Evolutionary conservation across 1,140 invertebrate genomes (phyloP).

Genomic region (Branchinecta lynchi): DNA sequence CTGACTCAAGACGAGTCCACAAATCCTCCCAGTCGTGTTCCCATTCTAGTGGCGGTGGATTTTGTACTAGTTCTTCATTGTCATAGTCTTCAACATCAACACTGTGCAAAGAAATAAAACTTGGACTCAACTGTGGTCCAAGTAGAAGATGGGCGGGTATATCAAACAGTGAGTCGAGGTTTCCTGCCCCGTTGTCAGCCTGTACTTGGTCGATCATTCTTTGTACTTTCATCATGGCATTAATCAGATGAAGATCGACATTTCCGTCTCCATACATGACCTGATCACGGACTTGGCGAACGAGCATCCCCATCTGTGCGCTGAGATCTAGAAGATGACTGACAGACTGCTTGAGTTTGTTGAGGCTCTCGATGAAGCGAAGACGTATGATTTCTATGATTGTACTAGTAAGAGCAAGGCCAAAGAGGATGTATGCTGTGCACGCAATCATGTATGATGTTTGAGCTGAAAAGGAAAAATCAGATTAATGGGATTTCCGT

Average conservation of each 20-base stretch:
- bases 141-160: background rate
- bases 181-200: background rate
- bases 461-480: background rate
- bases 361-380: background rate
- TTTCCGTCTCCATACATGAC: conserved; percentile 1
- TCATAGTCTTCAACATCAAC: background rate
- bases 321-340: background rate
- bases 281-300: background rate
- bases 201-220: background rate
- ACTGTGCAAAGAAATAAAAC: background rate
- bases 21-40: conserved; percentile 10
- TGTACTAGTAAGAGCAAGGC: background rate
- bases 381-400: background rate
- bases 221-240: conserved; percentile 2
- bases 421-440: background rate
- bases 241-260: background rate
- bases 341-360: background rate
- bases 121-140: background rate
- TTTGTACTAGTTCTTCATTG: background rate
- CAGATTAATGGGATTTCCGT: too few relatives aligned
- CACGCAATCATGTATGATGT: background rate
- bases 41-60: background rate
- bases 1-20: background rate
- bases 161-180: background rate
- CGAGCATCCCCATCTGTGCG: background rate